phyloP scores from a whole-genome alignment of 1,140 invertebrate species.

The Babylonia areolata region DNA sequence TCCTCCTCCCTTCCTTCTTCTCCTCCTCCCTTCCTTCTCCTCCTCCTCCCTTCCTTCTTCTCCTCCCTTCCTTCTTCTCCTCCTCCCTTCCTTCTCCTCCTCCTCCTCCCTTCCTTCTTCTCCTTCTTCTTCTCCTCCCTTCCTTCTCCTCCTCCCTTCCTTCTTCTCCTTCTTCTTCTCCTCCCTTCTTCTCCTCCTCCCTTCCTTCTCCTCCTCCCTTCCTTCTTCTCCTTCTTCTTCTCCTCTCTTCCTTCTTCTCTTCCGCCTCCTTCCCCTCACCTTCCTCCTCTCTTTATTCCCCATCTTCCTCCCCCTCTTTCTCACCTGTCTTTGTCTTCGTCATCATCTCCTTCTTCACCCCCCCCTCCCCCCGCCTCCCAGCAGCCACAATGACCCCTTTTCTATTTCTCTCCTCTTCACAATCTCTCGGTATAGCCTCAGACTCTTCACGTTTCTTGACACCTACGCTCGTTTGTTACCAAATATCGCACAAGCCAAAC shows the following conservation, averaged over 20 bases:
- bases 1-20: neutral
- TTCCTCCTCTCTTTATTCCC: neutral
- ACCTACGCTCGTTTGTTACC: too few relatives aligned
- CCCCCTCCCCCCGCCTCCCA: too few relatives aligned
- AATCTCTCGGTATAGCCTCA: neutral
- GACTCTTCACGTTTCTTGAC: too few relatives aligned
- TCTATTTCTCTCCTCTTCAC: too few relatives aligned
- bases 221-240: neutral
- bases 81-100: neutral
- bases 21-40: neutral
- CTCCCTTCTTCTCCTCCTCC: neutral
- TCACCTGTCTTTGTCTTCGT: neutral
- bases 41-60: neutral
- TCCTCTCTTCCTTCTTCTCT: neutral
- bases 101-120: neutral
- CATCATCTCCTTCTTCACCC: too few relatives aligned
- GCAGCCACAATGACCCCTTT: too few relatives aligned
- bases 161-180: neutral
- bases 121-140: neutral
- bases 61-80: neutral
- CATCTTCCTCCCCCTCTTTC: neutral
- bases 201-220: neutral
- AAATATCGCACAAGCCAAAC: too few relatives aligned
- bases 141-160: neutral
- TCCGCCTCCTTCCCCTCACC: neutral